Base-by-base conservation (phyloP, 2,888 invertebrate species). In the Drosophila paramelanica region DNA sequence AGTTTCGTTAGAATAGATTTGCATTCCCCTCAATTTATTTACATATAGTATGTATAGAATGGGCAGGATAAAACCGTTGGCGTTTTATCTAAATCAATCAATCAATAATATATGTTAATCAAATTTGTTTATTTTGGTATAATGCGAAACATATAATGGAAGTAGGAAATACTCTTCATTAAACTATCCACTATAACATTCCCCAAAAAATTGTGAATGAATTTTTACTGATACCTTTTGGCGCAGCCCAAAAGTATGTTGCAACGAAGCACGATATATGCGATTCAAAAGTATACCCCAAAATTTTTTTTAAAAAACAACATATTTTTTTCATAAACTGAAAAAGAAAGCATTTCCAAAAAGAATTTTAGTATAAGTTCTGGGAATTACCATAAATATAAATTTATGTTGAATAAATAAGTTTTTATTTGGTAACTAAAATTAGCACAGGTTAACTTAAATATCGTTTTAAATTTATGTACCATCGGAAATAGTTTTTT, bases 1-100 rank as follows among this genome's bases (percentile, higher is more conserved):
- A 47, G 25, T 45, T 11, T 33, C 14, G 49, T 39, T 46, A 8
- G 13, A 67, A 52, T 47, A 10, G 33, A 70, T 86, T 81, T 77
- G 77, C 77, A 77, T 77, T 49, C 47, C 10, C 27, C 14, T 2
- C 10, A 25, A 27, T 14, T 46, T 0, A 46, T 66, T 42, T 38
- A 11, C 27, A 73, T 66, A 41, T 27, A 5, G 59, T 66, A 41
- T 36, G 5, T 42, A 36, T 45, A 5, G 8, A 42, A 4, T 13
- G n/a, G 10, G 23, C 14, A 4, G 13, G 6, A 31, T 39, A 1
- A 31, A 31, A 39, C 31, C 31, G 45, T 43, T 60, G 55, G 11
- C 3, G 10, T 11, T 27, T 33, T 17, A 8, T 11, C 33, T 7
- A 7, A 38, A 7, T 1, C 2, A 5, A 25, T 25, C 38, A 14